phyloP scores from a whole-genome alignment of 2,113 vertebrate genomes.

The Microtus montanus region DNA sequence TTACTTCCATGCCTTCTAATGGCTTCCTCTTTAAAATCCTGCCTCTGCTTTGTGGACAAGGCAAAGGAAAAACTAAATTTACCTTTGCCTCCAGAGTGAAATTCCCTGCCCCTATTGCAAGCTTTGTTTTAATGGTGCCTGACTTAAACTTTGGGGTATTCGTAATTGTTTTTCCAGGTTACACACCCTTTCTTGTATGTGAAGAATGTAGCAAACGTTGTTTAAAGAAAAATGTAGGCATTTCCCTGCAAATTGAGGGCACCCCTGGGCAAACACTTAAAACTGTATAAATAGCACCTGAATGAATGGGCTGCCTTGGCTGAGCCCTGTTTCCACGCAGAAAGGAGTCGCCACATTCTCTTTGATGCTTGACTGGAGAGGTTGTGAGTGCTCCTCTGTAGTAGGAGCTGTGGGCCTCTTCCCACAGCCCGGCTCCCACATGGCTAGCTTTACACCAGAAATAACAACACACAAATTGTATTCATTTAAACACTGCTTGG shows the following conservation, averaged over 20 bases:
- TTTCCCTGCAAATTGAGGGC: neutral
- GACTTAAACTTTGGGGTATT: slow-evolving; percentile 13
- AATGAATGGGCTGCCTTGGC: neutral
- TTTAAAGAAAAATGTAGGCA: slow-evolving; percentile 12
- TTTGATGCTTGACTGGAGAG: neutral
- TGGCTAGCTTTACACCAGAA: too few species aligned
- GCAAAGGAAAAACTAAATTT: slow-evolving; percentile 7
- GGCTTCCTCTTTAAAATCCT: neutral
- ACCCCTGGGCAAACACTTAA: neutral
- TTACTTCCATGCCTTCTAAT: neutral
- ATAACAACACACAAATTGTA: too few species aligned
- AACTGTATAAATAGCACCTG: neutral
- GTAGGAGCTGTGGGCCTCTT: too few species aligned
- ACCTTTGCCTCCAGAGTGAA: neutral
- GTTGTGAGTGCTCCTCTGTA: neutral
- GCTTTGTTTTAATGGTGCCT: neutral
- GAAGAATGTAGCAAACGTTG: neutral
- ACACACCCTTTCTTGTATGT: neutral
- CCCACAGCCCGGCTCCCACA: too few species aligned
- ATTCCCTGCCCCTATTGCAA: neutral
- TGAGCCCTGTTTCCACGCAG: neutral
- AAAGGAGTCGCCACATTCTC: neutral
- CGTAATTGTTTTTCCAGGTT: neutral
- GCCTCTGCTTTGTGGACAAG: neutral
- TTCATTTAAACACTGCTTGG: too few species aligned